A percentile compares a stretch with the other conserved stretches of the same genome.
Conservation (phyloP, 2,888 invertebrate genomes). For the Melinaea marsaeus region DNA sequence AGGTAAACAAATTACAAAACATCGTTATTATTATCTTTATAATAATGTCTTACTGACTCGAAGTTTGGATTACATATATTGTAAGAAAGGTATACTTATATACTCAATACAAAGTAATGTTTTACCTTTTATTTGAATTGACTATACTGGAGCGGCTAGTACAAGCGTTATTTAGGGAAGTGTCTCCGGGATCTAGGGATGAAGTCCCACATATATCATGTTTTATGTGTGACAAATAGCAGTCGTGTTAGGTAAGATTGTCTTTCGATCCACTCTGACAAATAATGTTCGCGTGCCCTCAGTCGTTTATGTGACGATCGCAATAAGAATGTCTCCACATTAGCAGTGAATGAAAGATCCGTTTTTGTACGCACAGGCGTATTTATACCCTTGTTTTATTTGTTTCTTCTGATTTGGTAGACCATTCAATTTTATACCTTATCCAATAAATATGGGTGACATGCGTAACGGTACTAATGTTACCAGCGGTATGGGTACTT, state of each 20-base stretch:
- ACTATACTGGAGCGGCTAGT: slow-evolving; percentile 15
- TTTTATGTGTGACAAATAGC: slow-evolving; percentile 75
- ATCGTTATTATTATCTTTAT: no score
- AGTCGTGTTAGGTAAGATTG: slow-evolving; percentile 72
- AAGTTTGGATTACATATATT: no score
- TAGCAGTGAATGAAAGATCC: slow-evolving; percentile 45
- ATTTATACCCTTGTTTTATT: slow-evolving; percentile 14
- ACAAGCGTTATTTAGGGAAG: slow-evolving; percentile 29
- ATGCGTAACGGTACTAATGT: no score
- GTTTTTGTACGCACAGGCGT: slow-evolving; percentile 46
- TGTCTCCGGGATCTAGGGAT: slow-evolving; percentile 50
- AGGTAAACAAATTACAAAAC: no score
- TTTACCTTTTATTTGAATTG: slow-evolving; percentile 12
- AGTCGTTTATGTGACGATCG: slow-evolving; percentile 64
- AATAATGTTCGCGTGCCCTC: slow-evolving; percentile 71
- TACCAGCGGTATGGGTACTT: no score
- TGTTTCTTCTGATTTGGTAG: slow-evolving; percentile 3
- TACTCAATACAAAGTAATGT: slow-evolving; percentile 17
- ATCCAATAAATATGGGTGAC: not conserved
- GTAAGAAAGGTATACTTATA: no score
- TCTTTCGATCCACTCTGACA: slow-evolving; percentile 74
- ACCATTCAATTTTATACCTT: not conserved
- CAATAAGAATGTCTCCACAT: slow-evolving; percentile 60
- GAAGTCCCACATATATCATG: slow-evolving; percentile 64
- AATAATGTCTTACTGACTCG: no score